phyloP scores from a whole-genome alignment of 2,888 invertebrate species.

The Pedicia rivosa region DNA sequence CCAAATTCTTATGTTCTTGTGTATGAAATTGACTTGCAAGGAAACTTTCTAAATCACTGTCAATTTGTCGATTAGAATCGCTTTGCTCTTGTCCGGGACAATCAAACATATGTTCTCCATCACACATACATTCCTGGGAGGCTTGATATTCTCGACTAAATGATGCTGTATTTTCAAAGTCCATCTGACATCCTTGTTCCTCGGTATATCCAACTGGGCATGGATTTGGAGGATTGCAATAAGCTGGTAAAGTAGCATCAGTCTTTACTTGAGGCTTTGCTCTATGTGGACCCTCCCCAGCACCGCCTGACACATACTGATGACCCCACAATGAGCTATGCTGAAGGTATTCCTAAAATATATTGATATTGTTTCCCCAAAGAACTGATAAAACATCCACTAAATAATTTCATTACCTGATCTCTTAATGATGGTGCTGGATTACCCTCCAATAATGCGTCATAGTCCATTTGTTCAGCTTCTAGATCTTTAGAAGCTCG shows the following conservation, averaged over 20 bases:
- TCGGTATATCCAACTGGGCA: conserved; percentile 87
- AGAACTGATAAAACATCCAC: too few species aligned
- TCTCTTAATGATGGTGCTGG: conserved; percentile 69
- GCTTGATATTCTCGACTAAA: conserved; percentile 89
- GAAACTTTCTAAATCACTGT: conserved; percentile 49
- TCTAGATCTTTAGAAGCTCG: conserved; percentile 41
- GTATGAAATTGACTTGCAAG: conserved; percentile 35
- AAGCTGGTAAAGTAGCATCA: conserved; percentile 86
- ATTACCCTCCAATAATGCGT: conserved; percentile 48
- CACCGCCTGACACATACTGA: conserved; percentile 59
- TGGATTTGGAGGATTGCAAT: conserved; percentile 98
- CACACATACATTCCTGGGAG: conserved; percentile 92
- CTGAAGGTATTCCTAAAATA: too few species aligned
- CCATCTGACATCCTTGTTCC: conserved; percentile 75
- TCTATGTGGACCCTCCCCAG: conserved; percentile 43
- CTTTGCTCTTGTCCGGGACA: conserved; percentile 44
- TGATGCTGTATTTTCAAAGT: conserved; percentile 89
- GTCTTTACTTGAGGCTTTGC: conserved; percentile 56
- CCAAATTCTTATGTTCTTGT: conserved; percentile 49
- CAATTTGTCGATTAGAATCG: conserved; percentile 20
- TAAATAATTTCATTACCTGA: too few species aligned
- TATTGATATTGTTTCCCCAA: too few species aligned
- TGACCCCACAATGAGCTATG: conserved; percentile 65
- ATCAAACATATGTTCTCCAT: conserved; percentile 93
- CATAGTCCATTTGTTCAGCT: conserved; percentile 53